Percentiles rank a stretch among this genome's conserved stretches.
phyloP scores from a whole-genome alignment of 1,140 invertebrate species.

The Bradysia coprophila region DNA sequence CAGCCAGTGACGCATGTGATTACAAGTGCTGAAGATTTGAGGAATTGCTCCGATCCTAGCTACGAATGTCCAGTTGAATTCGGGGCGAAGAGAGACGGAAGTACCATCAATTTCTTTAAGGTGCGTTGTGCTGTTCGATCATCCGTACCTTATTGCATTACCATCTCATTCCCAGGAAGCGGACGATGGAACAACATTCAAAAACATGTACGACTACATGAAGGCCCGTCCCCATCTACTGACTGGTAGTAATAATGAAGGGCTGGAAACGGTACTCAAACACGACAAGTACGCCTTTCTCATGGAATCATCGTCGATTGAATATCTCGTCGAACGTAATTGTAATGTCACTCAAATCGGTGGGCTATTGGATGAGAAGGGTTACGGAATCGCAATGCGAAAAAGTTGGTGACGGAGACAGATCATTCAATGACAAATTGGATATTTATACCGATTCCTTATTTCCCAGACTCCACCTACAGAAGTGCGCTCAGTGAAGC shows the following conservation, averaged over 20 bases:
- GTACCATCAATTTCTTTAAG: constrained; percentile 68
- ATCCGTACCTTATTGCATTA: not conserved
- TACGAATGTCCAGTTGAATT: constrained; percentile 54
- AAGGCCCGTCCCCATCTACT: constrained; percentile 63
- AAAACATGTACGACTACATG: constrained; percentile 53
- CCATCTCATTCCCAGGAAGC: not conserved
- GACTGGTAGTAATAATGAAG: constrained; percentile 59
- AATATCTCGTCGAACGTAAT: constrained; percentile 54
- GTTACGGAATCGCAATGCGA: constrained; percentile 64
- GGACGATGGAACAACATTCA: constrained; percentile 27
- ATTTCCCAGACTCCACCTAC: constrained; percentile 40
- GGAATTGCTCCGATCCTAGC: constrained; percentile 34
- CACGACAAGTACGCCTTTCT: constrained; percentile 59
- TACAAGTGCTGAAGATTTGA: constrained; percentile 64
- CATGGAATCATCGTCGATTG: constrained; percentile 70
- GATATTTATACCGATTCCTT: not conserved
- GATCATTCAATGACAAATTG: not conserved
- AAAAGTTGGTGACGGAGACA: constrained; percentile 30
- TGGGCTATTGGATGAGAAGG: constrained; percentile 58
- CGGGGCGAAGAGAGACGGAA: constrained; percentile 62
- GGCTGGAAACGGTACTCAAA: constrained; percentile 57
- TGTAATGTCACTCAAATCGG: constrained; percentile 66
- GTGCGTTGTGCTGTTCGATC: constrained; percentile 40
- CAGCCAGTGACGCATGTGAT: constrained; percentile 66
- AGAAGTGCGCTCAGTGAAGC: constrained; percentile 49